Evolutionary conservation across 2,888 invertebrate species (phyloP), one percentile per base, ranked within the genome.

Genomic region (Selenia dentaria): DNA sequence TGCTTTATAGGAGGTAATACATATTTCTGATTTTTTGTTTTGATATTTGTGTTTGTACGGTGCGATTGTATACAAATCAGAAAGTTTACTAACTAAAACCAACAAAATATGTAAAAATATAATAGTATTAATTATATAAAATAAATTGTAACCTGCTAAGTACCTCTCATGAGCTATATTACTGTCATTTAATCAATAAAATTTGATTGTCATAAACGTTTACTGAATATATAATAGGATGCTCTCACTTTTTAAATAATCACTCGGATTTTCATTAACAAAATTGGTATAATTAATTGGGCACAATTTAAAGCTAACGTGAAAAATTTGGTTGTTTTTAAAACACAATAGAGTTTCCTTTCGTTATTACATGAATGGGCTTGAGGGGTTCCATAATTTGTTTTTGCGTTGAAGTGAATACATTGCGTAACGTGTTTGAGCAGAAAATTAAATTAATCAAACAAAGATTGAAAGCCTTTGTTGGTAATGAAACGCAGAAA

Each of bases 251-350:
- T 47, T 35, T 47, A 44, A n/a, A 39, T 47, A 25, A 32, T 47
- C 31, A 31, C 26, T 28, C 28, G 16, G 42, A 40, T 42, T 45
- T 48, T 48, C 26, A 42, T 49, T 44, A 45, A 38, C 40, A 34
- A 45, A 32, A 42, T 51, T 45, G 35, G 42, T 48, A 44, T 51
- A 44, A 48, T 51, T 48, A 43, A 55, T 51, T 41, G 44, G 38
- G 40, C 49, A 13, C 14, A 22, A 35, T 42, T 33, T 48, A 42
- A 36, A 29, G 45, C 39, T 42, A 27, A 11, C 24, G 39, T 48
- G 39, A 46, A 51, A 51, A 50, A 43, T 46, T 16, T 43, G 34
- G 18, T 49, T 6, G 33, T 51, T 51, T 51, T 36, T 22, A 22
- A 46, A 43, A 33, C 40, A 54, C 48, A 51, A 54, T 48, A 32